Percentiles rank a stretch among this genome's conserved stretches.
Conservation (phyloP, 2,113 vertebrate genomes). For the Paratilapia polleni region DNA sequence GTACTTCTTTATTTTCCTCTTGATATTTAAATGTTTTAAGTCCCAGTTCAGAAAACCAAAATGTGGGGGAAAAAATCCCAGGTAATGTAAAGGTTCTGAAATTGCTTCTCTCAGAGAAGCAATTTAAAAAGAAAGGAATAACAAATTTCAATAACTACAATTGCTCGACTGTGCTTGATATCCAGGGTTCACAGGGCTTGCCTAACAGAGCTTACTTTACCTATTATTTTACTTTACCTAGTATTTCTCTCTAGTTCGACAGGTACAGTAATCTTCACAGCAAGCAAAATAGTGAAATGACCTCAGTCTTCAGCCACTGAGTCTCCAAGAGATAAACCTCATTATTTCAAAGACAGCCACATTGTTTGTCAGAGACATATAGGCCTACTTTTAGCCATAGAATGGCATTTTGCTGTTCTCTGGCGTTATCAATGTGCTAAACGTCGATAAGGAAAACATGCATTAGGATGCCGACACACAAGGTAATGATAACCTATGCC, state of each 20-base stretch:
- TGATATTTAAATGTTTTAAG: too few species aligned
- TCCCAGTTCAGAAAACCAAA: background rate
- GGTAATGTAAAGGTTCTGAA: background rate
- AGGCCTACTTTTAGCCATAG: constrained; percentile 43
- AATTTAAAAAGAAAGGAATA: background rate
- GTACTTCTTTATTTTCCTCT: too few species aligned
- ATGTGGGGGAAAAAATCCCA: background rate
- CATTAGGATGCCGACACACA: constrained; percentile 76
- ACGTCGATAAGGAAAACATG: constrained; percentile 79
- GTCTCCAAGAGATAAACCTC: constrained; percentile 45
- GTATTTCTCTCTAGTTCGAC: background rate
- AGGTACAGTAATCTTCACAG: constrained; percentile 22
- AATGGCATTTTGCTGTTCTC: constrained; percentile 67
- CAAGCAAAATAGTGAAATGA: constrained; percentile 19
- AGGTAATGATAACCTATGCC: constrained; percentile 82
- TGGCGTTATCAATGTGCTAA: constrained; percentile 68
- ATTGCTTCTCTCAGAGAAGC: background rate
- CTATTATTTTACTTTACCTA: too few species aligned
- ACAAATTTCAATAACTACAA: background rate
- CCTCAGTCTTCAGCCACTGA: constrained; percentile 5
- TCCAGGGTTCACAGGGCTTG: background rate
- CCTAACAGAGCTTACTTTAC: background rate
- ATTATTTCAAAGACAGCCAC: constrained; percentile 57
- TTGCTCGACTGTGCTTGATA: background rate
- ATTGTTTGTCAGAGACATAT: constrained; percentile 64